phyloP scores from a whole-genome alignment of 2,113 vertebrate genomes.

The Martes martes region DNA sequence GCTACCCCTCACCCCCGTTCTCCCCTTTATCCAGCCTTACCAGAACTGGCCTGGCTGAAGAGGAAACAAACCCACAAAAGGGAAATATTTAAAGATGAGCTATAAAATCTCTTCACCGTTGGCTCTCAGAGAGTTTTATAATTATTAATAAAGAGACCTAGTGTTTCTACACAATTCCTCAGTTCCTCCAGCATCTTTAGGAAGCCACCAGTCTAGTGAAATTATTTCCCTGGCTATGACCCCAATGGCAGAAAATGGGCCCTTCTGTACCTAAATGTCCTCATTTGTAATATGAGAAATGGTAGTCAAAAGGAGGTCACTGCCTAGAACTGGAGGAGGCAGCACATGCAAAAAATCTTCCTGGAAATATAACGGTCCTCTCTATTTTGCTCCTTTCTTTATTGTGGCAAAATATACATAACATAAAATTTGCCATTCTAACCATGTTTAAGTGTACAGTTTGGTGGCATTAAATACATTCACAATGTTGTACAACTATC shows the following conservation, averaged over 20 bases:
- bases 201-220: background rate
- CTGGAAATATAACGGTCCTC: background rate
- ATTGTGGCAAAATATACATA: background rate
- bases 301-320: background rate
- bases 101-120: slow-evolving; percentile 81
- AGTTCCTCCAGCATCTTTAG: background rate
- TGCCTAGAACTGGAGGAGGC: background rate
- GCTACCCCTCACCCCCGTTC: slow-evolving; percentile 74
- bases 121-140: slow-evolving; percentile 73
- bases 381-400: background rate
- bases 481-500: background rate
- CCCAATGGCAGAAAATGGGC: background rate
- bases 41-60: slow-evolving; percentile 80
- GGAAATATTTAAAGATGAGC: slow-evolving; percentile 82
- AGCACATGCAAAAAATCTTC: background rate
- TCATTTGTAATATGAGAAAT: background rate
- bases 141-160: background rate
- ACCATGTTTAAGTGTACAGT: background rate
- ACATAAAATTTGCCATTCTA: background rate
- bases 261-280: background rate
- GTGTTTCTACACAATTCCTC: background rate
- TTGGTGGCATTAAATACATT: background rate
- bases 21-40: slow-evolving; percentile 85
- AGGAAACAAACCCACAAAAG: slow-evolving; percentile 82
- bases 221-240: background rate